Percentiles rank a stretch among this genome's conserved stretches.
Evolutionary conservation across 53 echinoderm and acorn worm species (phyloP).

Genomic region (Pentamera pediparva): DNA sequence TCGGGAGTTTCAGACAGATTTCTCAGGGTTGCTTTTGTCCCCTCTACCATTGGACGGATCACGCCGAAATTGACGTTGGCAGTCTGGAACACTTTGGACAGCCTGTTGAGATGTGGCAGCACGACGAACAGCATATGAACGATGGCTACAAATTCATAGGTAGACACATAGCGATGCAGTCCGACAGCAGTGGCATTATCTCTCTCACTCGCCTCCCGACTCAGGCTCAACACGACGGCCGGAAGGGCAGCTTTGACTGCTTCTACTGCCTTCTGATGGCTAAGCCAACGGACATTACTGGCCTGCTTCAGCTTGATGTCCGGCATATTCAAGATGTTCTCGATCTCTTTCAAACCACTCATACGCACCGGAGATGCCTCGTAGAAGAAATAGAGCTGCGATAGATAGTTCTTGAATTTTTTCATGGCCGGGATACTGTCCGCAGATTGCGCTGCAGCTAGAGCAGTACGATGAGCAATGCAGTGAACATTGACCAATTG

Average conservation of each 20-base stretch:
- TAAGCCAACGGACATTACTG: conserved; percentile 15
- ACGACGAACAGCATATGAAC: conserved; percentile 7
- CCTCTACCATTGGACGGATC: conserved; percentile 1
- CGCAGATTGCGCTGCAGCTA: conserved; percentile 14
- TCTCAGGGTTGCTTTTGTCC: conserved; percentile 9
- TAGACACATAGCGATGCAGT: conserved; percentile 2
- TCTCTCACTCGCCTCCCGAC: conserved; percentile 13
- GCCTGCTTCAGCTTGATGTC: conserved; percentile 6
- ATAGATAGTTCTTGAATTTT: neutral
- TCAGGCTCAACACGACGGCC: conserved; percentile 15
- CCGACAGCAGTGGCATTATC: conserved; percentile 20
- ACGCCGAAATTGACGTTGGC: conserved; percentile 11
- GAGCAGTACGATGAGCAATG: neutral
- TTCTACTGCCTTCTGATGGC: conserved; percentile 27
- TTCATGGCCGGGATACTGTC: neutral
- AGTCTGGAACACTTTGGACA: conserved; percentile 21
- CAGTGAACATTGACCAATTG: neutral
- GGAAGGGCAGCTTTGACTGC: conserved; percentile 10
- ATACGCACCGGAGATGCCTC: neutral
- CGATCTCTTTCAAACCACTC: neutral
- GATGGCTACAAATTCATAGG: conserved; percentile 1
- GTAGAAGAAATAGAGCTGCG: neutral
- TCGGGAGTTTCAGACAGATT: neutral
- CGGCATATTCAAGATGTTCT: neutral
- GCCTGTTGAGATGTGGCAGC: conserved; percentile 11